Evolutionary conservation across 2,113 vertebrate genomes (phyloP).

Genomic region (Phrynosoma blainvillii): DNA sequence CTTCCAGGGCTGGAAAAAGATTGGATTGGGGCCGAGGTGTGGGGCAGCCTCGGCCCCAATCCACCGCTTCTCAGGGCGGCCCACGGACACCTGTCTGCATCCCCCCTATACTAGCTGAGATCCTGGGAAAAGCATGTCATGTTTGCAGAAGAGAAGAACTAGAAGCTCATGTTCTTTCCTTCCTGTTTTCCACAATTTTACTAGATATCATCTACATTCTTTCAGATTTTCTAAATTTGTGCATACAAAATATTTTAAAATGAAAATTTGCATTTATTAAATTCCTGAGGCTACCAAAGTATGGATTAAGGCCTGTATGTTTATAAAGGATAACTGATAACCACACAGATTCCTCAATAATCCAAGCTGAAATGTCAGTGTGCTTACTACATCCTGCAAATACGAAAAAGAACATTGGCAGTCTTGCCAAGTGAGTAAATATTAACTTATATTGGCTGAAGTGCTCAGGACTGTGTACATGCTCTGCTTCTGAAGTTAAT

Average conservation of each 20-base stretch:
- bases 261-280: not conserved
- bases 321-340: not conserved
- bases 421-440: not conserved
- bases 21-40: too few species aligned
- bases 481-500: not conserved
- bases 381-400: not conserved
- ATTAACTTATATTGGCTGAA: not conserved
- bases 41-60: too few species aligned
- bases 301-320: not conserved
- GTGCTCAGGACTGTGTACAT: not conserved
- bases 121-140: not conserved
- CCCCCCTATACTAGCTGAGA: not conserved
- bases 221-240: not conserved
- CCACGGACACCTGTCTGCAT: too few species aligned
- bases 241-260: not conserved
- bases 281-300: too few species aligned
- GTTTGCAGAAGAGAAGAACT: not conserved
- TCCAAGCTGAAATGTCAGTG: not conserved
- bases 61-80: too few species aligned
- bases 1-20: too few species aligned
- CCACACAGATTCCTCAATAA: not conserved
- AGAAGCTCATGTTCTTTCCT: not conserved
- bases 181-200: not conserved
- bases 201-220: not conserved
- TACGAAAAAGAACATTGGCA: not conserved